Percentiles rank a stretch among this genome's conserved stretches.
These are phyloP conservation scores for Julus scanicus DNA, from an alignment of 2,888 invertebrate genomes.

Conservation along the genomic window DNA sequence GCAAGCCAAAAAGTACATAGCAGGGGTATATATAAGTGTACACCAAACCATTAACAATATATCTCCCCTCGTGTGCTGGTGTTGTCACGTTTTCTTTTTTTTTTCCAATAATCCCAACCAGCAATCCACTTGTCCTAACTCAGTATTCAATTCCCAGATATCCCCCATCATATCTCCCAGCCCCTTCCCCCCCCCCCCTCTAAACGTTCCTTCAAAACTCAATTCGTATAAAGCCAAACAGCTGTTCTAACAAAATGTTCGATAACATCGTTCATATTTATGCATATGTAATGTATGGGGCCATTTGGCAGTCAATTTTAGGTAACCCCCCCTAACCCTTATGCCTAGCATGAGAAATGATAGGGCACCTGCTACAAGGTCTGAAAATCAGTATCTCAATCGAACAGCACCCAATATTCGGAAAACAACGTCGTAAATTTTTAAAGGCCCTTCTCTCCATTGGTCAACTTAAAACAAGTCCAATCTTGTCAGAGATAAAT, in stretches of 20 bases:
- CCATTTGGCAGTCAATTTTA: slow-evolving; percentile 41
- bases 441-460: background rate
- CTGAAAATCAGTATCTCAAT: slow-evolving; percentile 40
- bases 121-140: slow-evolving; percentile 47
- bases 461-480: no score
- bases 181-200: background rate
- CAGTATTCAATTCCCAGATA: slow-evolving; percentile 40
- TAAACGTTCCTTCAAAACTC: background rate
- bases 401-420: background rate
- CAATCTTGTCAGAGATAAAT: background rate
- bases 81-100: background rate
- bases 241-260: slow-evolving; percentile 52
- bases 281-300: slow-evolving; percentile 37
- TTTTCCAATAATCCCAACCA: slow-evolving; percentile 41
- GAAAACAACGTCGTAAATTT: slow-evolving; percentile 7
- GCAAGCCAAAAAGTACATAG: background rate
- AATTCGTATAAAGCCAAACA: slow-evolving; percentile 38
- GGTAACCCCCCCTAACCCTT: slow-evolving; percentile 24
- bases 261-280: slow-evolving; percentile 51
- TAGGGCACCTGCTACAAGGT: background rate
- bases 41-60: slow-evolving; percentile 26
- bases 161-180: background rate
- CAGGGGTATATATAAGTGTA: slow-evolving; percentile 1
- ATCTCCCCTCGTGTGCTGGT: slow-evolving; percentile 29
- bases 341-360: background rate